Conservation (phyloP, 1,140 invertebrate species). For the Calephelis virginiensis region DNA sequence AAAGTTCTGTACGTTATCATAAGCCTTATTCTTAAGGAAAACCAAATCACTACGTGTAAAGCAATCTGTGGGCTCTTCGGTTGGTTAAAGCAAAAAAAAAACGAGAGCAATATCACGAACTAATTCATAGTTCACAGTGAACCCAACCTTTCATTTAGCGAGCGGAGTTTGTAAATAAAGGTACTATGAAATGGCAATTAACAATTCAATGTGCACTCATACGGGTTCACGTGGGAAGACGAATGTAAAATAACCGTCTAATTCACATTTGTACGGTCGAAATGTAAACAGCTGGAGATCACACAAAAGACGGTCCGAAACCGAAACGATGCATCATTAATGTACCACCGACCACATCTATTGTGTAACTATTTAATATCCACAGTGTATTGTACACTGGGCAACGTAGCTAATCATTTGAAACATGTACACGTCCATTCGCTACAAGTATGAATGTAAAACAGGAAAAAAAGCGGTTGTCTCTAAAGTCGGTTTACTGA, state of each 20-base stretch:
- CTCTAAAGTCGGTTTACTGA: no score
- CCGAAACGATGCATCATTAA: constrained; percentile 53
- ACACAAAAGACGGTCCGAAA: constrained; percentile 58
- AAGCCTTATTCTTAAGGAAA: no score
- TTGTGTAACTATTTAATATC: constrained; percentile 63
- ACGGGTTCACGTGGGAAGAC: constrained; percentile 27
- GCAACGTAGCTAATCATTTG: constrained; percentile 15
- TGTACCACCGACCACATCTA: constrained; percentile 50
- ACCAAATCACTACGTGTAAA: no score
- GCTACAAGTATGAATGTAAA: no score
- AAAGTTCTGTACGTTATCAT: no score
- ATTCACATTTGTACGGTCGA: constrained; percentile 35
- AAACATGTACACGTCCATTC: neutral
- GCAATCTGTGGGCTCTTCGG: no score
- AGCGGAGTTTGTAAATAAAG: constrained; percentile 30
- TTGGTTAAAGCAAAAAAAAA: neutral
- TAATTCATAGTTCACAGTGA: neutral
- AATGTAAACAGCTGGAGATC: constrained; percentile 43
- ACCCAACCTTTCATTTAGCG: constrained; percentile 16
- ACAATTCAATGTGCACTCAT: constrained; percentile 30
- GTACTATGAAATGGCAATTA: constrained; percentile 33
- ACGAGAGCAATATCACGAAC: neutral
- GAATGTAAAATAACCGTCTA: constrained; percentile 40
- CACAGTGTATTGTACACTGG: constrained; percentile 26
- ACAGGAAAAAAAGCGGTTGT: no score